Evolutionary conservation across 2,113 vertebrate species (phyloP).

Genomic region (Corythaixoides concolor): DNA sequence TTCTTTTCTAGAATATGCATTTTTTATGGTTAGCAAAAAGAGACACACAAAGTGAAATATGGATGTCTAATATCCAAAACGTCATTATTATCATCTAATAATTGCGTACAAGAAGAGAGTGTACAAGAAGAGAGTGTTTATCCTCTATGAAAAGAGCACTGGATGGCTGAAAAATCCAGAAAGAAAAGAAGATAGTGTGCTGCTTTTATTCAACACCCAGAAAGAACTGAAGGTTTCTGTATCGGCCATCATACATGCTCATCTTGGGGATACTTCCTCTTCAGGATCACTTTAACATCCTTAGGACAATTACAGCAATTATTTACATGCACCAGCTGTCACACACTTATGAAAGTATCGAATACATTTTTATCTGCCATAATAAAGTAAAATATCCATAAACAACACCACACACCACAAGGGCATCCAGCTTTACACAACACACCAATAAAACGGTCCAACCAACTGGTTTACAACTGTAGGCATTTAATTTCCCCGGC

Average conservation of each 20-base stretch:
- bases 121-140: not conserved
- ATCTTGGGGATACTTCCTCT: not conserved
- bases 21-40: not conserved
- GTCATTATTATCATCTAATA: not conserved
- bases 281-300: not conserved
- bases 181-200: fast-evolving
- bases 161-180: not conserved
- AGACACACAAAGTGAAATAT: not conserved
- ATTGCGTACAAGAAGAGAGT: not conserved
- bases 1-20: not conserved
- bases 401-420: not conserved
- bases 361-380: not conserved
- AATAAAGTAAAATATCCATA: not conserved
- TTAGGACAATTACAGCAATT: not conserved
- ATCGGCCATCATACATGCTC: fast-evolving
- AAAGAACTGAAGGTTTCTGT: not conserved
- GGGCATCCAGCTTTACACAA: not conserved
- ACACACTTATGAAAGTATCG: not conserved
- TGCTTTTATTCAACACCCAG: not conserved
- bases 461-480: not conserved
- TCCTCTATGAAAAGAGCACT: not conserved
- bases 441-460: not conserved
- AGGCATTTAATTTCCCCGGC: not conserved
- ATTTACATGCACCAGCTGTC: not conserved
- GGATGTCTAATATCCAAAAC: not conserved